Evolutionary conservation across 2,113 vertebrate species (phyloP).

Genomic region (Illadopsis cleaveri): DNA sequence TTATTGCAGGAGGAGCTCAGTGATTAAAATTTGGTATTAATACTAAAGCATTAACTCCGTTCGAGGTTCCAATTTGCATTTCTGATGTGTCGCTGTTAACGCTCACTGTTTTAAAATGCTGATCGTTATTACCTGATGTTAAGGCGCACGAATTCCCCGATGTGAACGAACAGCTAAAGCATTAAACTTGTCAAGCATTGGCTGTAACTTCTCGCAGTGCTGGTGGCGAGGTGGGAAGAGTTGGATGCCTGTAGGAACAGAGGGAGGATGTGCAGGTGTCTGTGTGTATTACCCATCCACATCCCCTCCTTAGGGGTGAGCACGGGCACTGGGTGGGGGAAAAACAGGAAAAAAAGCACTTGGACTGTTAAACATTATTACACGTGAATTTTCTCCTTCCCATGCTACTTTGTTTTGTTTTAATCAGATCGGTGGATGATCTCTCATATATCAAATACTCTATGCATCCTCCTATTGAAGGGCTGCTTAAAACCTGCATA

Average conservation of each 20-base stretch:
- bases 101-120: accelerated
- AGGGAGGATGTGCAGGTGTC: not conserved
- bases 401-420: accelerated
- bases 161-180: not conserved
- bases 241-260: not conserved
- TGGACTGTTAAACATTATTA: not conserved
- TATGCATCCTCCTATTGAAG: not conserved
- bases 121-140: accelerated
- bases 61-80: accelerated
- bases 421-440: not conserved
- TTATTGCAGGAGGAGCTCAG: accelerated
- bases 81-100: not conserved
- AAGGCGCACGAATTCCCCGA: not conserved
- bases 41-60: accelerated
- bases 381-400: not conserved
- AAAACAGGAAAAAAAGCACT: accelerated
- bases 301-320: accelerated
- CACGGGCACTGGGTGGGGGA: not conserved
- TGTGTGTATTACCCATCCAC: accelerated
- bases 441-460: not conserved
- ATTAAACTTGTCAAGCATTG: not conserved
- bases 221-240: not conserved
- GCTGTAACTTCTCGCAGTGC: conserved; percentile 21
- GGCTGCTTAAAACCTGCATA: not conserved
- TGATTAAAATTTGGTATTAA: not conserved